Conservation (phyloP, 2,888 invertebrate species). For the Galeopsomyia nigrocyanea region DNA sequence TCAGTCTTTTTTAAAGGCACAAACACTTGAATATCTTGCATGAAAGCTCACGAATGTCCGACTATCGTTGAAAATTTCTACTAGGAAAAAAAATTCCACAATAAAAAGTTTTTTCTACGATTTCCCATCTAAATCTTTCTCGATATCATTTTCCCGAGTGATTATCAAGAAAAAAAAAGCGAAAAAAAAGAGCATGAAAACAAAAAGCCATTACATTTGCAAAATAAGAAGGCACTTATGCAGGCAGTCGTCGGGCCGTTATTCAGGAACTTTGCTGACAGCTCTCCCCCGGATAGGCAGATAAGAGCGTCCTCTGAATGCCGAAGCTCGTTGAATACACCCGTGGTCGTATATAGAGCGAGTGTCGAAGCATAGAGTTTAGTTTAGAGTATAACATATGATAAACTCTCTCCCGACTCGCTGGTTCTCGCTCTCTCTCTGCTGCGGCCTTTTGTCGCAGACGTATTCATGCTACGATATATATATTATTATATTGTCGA, state of each 20-base stretch:
- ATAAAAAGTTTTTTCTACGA: no score
- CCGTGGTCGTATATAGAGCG: conserved; percentile 11
- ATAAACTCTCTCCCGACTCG: conserved; percentile 38
- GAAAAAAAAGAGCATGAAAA: no score
- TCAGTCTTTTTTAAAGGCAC: no score
- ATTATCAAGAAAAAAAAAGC: no score
- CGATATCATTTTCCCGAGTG: no score
- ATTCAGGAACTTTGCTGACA: conserved; percentile 70
- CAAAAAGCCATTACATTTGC: no score
- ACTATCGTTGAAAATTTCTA: no score
- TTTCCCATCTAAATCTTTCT: no score
- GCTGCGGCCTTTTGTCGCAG: background rate
- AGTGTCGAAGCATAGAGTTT: conserved; percentile 19
- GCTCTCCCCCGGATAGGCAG: conserved; percentile 68
- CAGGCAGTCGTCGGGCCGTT: conserved; percentile 53
- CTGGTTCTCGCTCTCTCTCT: background rate
- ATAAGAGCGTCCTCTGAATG: conserved; percentile 68
- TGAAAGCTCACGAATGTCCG: no score
- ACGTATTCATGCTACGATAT: no score
- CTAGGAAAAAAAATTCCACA: no score
- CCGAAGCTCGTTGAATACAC: conserved; percentile 64
- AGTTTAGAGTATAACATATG: conserved; percentile 42
- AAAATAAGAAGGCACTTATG: conserved; percentile 60
- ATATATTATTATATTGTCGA: background rate
- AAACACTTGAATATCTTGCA: no score